A percentile compares a stretch with the other conserved stretches of the same genome.
phyloP scores from a whole-genome alignment of 2,113 vertebrate species.

The Neolamprologus ventralis region DNA sequence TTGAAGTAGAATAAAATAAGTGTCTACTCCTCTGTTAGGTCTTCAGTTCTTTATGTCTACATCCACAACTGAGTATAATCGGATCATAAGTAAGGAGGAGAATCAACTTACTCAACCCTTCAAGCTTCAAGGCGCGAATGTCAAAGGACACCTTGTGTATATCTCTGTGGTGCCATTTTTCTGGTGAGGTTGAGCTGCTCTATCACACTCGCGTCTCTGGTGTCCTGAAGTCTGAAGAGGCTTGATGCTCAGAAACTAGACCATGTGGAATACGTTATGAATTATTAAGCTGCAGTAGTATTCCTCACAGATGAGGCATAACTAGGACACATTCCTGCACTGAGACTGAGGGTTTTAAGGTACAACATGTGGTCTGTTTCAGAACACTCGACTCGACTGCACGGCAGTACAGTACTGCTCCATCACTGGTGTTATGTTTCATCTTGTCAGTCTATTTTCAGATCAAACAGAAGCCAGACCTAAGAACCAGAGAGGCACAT shows the following conservation, averaged over 20 bases:
- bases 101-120: neutral
- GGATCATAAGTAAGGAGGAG: neutral
- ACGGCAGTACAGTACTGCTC: neutral
- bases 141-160: neutral
- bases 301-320: slow-evolving; percentile 3
- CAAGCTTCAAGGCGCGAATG: accelerated
- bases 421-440: neutral
- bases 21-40: neutral
- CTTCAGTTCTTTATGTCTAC: neutral
- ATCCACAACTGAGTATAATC: neutral
- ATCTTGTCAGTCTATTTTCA: neutral
- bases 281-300: slow-evolving; percentile 15
- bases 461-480: neutral
- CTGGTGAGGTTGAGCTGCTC: neutral
- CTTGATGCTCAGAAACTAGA: neutral
- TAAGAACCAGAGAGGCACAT: neutral
- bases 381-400: neutral
- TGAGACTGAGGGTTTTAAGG: neutral
- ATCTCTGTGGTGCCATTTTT: neutral
- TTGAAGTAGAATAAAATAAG: accelerated
- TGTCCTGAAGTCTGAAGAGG: neutral
- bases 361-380: neutral
- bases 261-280: neutral
- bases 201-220: neutral
- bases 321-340: neutral